Evolutionary conservation across 2,113 vertebrate genomes (phyloP), one percentile per base, ranked within the genome.

Genomic region (Proterorhinus semilunaris): DNA sequence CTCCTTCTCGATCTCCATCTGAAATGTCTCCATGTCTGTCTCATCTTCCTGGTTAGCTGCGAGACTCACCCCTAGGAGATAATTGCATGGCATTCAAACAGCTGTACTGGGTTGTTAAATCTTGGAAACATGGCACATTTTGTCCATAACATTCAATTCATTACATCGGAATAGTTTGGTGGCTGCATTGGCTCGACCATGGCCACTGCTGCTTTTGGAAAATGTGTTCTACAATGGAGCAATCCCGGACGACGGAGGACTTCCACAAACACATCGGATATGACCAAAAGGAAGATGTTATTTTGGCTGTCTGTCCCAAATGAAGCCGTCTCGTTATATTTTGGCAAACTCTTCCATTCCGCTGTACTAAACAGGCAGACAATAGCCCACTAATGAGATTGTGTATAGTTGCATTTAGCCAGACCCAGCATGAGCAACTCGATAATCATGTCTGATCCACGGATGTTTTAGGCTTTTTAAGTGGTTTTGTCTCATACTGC

Each of bases 11-110:
- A 96, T 95, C 81, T 98, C 96, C 94, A 99, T 95, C 91, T 98
- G 95, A 92, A 98, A 98, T 1, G 95, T 98, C 88, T 99, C 97
- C 1, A 93, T 94, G 89, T 96, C 95, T n/a, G 95, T 94, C 86
- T 97, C 95, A 65, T 98, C 96, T 0, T 98, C 97, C 87, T 99
- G 97, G 92, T 98, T 98, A 69, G 97, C 97, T 0, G 96, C 96
- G 36, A 98, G 92, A 0, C 95, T 97, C 71, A 98, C 91, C 55
- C 97, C 97, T 99, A 82, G n/a, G 55, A 59, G 63, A 65, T 55
- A 65, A 53, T 58, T 63, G 36, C 72, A 50, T 0, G 62, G 42
- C 10, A 44, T 44, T 47, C 27, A 51, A 53, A 71, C 48, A 49
- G 3, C 13, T 43, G 57, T 7, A 43, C 7, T n/a, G 7, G 44